These are phyloP conservation scores for Semibalanus balanoides DNA, from an alignment of 1,140 invertebrate genomes.

Conservation along the genomic window DNA sequence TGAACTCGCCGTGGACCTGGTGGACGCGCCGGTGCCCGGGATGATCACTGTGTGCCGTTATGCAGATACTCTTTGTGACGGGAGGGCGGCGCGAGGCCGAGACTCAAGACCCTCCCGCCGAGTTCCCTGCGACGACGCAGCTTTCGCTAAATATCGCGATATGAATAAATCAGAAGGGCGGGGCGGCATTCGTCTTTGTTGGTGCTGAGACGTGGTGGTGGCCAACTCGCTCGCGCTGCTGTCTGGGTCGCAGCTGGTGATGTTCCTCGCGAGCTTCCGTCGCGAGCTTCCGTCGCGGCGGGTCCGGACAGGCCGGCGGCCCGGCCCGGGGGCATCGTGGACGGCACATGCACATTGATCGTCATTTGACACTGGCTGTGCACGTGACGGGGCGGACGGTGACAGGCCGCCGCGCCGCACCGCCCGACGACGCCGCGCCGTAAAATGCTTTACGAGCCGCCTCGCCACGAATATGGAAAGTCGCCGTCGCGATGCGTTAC, in stretches of 20 bases:
- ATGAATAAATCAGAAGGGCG: neutral
- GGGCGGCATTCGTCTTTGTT: neutral
- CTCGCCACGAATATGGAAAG: slow-evolving; percentile 1
- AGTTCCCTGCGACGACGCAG: too few species aligned
- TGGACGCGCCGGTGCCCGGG: too few species aligned
- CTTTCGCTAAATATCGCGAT: neutral
- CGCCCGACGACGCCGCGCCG: too few species aligned
- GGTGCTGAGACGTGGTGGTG: too few species aligned
- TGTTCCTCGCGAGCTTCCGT: too few species aligned
- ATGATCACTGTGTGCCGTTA: neutral
- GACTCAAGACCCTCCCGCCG: too few species aligned
- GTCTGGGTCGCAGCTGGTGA: too few species aligned
- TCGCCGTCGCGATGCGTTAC: neutral
- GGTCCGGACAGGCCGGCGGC: too few species aligned
- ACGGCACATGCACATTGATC: neutral
- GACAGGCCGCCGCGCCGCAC: neutral
- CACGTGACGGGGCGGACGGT: neutral
- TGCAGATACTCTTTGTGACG: neutral
- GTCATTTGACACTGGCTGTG: neutral
- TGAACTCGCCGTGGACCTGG: neutral
- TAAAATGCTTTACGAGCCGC: neutral
- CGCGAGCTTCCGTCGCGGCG: too few species aligned
- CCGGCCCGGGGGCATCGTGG: neutral
- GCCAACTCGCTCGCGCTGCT: too few species aligned
- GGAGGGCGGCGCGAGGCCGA: neutral